Conservation (phyloP, 2,888 invertebrate species). For the Spilarctia lutea region DNA sequence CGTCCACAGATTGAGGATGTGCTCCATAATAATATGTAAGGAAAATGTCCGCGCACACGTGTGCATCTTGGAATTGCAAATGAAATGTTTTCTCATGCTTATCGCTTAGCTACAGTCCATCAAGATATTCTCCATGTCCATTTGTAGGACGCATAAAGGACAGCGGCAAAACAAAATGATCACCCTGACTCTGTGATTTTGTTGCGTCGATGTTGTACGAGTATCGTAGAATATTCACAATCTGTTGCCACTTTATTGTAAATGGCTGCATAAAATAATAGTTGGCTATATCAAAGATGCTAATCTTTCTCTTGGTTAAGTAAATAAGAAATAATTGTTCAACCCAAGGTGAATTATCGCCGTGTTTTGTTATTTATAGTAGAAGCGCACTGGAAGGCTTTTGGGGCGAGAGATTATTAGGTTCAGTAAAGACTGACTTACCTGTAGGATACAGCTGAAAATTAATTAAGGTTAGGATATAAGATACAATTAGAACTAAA, state of each 20-base stretch:
- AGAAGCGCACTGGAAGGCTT: too few relatives aligned
- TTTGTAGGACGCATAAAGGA: constrained; percentile 64
- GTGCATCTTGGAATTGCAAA: constrained; percentile 63
- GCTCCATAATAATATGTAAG: constrained; percentile 41
- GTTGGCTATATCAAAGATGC: background rate
- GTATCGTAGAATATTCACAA: background rate
- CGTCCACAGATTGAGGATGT: constrained; percentile 26
- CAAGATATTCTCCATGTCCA: constrained; percentile 62
- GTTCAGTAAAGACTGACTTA: too few relatives aligned
- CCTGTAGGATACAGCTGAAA: too few relatives aligned
- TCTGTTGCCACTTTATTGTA: background rate
- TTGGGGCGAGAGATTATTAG: too few relatives aligned
- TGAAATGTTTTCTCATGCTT: constrained; percentile 69
- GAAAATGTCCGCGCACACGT: constrained; percentile 37
- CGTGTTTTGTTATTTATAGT: too few relatives aligned
- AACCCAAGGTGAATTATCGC: too few relatives aligned
- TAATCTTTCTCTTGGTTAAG: background rate
- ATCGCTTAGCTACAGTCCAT: constrained; percentile 66
- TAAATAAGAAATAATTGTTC: background rate
- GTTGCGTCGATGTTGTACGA: constrained; percentile 18
- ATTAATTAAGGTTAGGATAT: too few relatives aligned
- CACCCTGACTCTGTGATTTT: constrained; percentile 37
- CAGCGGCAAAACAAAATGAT: constrained; percentile 58
- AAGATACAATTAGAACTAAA: too few relatives aligned
- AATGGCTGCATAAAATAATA: background rate